Conservation (phyloP, 2,888 invertebrate genomes). For the Cheilosia soror region DNA sequence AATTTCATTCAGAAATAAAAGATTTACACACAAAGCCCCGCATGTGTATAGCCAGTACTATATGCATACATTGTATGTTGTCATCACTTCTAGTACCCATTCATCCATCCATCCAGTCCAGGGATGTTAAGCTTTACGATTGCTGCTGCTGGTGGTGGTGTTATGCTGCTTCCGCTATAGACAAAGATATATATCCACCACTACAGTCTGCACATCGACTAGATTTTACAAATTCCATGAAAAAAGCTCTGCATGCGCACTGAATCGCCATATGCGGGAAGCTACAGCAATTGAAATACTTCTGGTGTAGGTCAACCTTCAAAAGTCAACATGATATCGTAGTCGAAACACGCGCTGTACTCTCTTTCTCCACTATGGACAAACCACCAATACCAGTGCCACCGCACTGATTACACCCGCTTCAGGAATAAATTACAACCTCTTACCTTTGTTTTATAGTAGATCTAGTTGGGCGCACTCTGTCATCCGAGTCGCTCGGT, state of each 20-base stretch:
- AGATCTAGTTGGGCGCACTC: constrained; percentile 59
- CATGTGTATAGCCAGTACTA: constrained; percentile 36
- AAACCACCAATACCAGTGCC: constrained; percentile 18
- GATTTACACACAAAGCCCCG: constrained; percentile 68
- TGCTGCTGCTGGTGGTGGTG: constrained; percentile 26
- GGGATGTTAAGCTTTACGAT: constrained; percentile 71
- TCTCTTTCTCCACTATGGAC: constrained; percentile 22
- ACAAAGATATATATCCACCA: constrained; percentile 20
- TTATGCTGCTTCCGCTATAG: constrained; percentile 41
- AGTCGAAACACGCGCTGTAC: constrained; percentile 56
- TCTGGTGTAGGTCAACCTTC: constrained; percentile 75
- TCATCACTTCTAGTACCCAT: constrained; percentile 66
- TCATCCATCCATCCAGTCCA: constrained; percentile 73
- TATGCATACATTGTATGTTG: constrained; percentile 17
- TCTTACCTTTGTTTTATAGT: constrained; percentile 68
- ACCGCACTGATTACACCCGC: constrained; percentile 17
- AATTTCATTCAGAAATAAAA: constrained; percentile 75
- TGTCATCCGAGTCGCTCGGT: constrained; percentile 63
- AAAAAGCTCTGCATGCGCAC: constrained; percentile 71
- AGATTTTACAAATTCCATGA: constrained; percentile 60
- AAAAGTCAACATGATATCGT: constrained; percentile 57
- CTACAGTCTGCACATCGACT: constrained; percentile 4
- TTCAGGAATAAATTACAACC: constrained; percentile 61
- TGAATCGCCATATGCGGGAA: constrained; percentile 42
- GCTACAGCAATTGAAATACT: constrained; percentile 66